Evolutionary conservation across 2,113 vertebrate species (phyloP), one percentile per base, ranked within the genome.

Genomic region (Megalops atlanticus): DNA sequence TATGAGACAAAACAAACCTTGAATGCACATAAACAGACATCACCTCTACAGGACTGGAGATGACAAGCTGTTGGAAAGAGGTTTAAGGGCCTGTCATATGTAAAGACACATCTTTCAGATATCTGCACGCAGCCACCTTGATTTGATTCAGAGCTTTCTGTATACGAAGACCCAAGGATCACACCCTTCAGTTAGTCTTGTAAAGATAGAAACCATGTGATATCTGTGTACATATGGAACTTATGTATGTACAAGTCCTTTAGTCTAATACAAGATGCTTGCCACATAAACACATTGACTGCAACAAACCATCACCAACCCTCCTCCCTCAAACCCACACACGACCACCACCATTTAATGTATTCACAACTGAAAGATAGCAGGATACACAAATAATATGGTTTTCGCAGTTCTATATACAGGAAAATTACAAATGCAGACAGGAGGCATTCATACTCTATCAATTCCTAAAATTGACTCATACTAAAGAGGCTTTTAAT

Each of bases 1-100:
- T 38, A 14, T 14, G 47, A 73, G 43, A 68, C 4, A 16, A 81
- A 77, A 49, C 58, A 70, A 70, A 69, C 12, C 27, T n/a, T n/a
- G n/a, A n/a, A 45, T 71, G 71, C 52, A 72, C 43, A 36, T 38
- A 54, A 45, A 74, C 79, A 54, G 72, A 45, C 31, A 36, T 49
- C 79, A 54, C 36, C 70, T 80, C 79, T 47, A 24, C 33, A 38
- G 79, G 70, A n/a, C 14, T 31, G 33, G 49, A 54, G 27, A 31
- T 41, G 54, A 40, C 43, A 52, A 47, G 58, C 33, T 31, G 54
- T 73, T 80, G 77, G 78, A 77, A n/a, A 79, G 77, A 75, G 35
- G 72, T 79, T 83, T 71, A 52, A 83, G 58, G 75, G 43, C 82
- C 36, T 77, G 76, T 31, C 76, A 82, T 80, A 68, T 41, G 31